Evolutionary conservation across 2,797 vertebrate genomes (phyloP).

Genomic region (Artibeus jamaicensis): DNA sequence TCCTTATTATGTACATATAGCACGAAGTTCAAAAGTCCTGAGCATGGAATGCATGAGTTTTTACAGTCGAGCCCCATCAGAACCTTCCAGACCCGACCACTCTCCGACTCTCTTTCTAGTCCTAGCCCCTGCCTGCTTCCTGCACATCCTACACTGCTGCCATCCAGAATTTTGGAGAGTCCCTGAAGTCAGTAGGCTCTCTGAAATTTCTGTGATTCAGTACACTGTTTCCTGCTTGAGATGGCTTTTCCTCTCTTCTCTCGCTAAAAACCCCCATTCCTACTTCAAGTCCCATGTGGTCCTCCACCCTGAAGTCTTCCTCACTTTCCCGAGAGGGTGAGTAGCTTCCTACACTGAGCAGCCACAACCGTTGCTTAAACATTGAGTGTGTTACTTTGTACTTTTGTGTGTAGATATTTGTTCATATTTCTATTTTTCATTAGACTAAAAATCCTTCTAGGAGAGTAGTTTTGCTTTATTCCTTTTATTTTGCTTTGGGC

Average conservation of each 20-base stretch:
- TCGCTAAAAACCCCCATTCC: background rate
- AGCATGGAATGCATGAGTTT: background rate
- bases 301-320: background rate
- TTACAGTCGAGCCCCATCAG: background rate
- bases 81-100: background rate
- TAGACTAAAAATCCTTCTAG: background rate
- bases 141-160: background rate
- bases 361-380: background rate
- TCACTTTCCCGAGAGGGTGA: background rate
- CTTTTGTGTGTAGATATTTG: background rate
- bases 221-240: background rate
- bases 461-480: background rate
- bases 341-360: background rate
- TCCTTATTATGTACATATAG: background rate
- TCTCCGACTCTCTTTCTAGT: background rate
- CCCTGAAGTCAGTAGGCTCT: background rate
- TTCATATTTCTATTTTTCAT: background rate
- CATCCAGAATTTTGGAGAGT: background rate
- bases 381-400: background rate
- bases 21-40: background rate
- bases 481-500: background rate
- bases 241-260: background rate
- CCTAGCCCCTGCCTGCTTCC: rapidly evolving
- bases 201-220: background rate
- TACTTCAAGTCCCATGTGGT: background rate